Evolutionary conservation across 2,113 vertebrate genomes (phyloP).

Genomic region (Vulpes vulpes): DNA sequence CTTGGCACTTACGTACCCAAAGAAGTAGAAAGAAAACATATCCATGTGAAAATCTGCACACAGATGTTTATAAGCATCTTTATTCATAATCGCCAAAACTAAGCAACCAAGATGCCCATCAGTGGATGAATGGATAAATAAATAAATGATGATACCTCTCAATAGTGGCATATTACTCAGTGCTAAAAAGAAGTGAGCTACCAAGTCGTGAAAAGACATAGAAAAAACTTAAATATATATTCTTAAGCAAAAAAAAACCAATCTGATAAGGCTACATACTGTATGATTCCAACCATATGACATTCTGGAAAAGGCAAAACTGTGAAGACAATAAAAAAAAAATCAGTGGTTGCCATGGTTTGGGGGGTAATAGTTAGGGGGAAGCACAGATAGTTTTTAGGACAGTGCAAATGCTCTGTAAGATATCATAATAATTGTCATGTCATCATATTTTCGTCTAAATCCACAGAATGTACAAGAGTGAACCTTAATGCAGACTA

Average conservation of each 20-base stretch:
- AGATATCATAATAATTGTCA: neutral
- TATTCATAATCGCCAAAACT: neutral
- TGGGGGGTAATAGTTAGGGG: neutral
- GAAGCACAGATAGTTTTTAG: neutral
- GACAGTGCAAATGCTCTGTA: neutral
- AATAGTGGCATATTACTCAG: neutral
- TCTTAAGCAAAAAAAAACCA: neutral
- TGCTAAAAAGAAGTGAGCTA: neutral
- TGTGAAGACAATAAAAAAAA: neutral
- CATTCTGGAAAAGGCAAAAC: neutral
- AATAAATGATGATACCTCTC: neutral
- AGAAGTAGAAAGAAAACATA: neutral
- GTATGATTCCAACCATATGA: neutral
- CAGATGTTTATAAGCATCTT: neutral
- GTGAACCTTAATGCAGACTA: neutral
- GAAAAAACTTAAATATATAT: neutral
- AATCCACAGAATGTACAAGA: neutral
- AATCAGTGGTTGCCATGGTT: neutral
- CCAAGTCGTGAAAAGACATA: neutral
- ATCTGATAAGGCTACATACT: neutral
- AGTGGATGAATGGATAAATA: neutral
- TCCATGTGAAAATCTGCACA: neutral
- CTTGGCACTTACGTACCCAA: neutral
- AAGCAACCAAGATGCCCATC: neutral
- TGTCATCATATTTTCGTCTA: neutral